Conservation (phyloP, 2,113 vertebrate species). For the Varanus salvator region DNA sequence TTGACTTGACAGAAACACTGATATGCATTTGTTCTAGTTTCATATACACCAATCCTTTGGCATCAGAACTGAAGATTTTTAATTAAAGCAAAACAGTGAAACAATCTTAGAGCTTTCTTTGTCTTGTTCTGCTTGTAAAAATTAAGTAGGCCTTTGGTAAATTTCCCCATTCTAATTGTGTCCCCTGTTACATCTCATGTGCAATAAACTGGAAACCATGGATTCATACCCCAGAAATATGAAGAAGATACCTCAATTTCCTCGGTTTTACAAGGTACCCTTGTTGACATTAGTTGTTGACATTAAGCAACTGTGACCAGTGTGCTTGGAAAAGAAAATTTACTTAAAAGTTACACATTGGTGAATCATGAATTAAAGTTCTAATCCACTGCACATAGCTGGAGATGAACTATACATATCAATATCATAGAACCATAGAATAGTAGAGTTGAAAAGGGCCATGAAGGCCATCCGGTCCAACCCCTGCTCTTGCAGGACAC, state of each 20-base stretch:
- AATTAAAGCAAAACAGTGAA: conserved; percentile 30
- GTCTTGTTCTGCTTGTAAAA: conserved; percentile 24
- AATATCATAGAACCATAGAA: background rate
- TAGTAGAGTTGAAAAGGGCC: too few species aligned
- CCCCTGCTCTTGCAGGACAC: too few species aligned
- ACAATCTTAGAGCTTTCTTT: background rate
- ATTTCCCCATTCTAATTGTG: conserved; percentile 28
- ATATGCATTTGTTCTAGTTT: background rate
- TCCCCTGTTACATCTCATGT: background rate
- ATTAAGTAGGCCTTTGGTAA: background rate
- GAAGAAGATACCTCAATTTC: conserved; percentile 27
- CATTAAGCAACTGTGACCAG: conserved; percentile 45
- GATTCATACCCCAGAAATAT: conserved; percentile 31
- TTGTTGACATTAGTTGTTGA: conserved; percentile 41
- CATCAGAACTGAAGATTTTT: background rate
- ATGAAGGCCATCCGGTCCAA: too few species aligned
- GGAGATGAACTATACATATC: background rate
- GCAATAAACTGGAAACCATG: conserved; percentile 20
- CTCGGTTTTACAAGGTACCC: conserved; percentile 25
- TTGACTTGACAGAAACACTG: conserved; percentile 39
- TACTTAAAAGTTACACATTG: conserved; percentile 18
- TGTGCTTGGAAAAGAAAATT: conserved; percentile 49
- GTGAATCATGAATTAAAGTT: conserved; percentile 12
- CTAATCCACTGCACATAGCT: background rate
- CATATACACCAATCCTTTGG: conserved; percentile 28